Base-by-base conservation (phyloP, 2,113 vertebrate genomes). In the Anser cygnoides region DNA sequence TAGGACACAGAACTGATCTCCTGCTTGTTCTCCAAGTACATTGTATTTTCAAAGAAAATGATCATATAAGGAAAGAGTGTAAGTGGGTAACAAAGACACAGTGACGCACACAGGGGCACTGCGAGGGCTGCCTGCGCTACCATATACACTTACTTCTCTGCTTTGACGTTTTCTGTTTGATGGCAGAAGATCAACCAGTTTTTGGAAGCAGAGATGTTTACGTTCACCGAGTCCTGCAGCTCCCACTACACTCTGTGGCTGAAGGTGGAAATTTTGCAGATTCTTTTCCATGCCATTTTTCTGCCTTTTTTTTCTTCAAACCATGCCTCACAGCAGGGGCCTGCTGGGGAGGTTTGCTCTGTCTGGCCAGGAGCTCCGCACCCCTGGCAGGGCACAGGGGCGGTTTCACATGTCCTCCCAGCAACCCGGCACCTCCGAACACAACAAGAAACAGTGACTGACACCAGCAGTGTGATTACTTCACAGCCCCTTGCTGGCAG, bases 291-390 rank as follows among this genome's bases (percentile, higher is more conserved):
- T 33, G 1, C 35, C n/a, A 13, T 46, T 8, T 35, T 55, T 61
- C 65, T 57, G 52, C 39, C 13, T 77, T 74, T 66, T 66, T 94
- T 54, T 46, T 39, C 57, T 55, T 20, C 54, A 49, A 44, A 39
- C 29, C 0, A 0, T 2, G 13, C 52, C 67, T 74, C 73, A 15
- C 31, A 43, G 28, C 1, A 3, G 41, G 33, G 66, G 52, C 31
- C 28, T 61, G n/a, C 75, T 44, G n/a, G n/a, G 22, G 74, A 70
- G n/a, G 17, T 28, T 84, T 63, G 41, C 68, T 68, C 49, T 59
- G 68, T 14, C 43, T 17, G 44, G 55, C 23, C 29, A 25, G 2
- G 17, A 54, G 54, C 74, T 21, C 50, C 7, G 16, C 44, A 61
- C 8, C 66, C 61, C 57, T 20, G 31, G 35, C 57, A 75, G 65